Evolutionary conservation across 2,888 invertebrate genomes (phyloP), one percentile per base, ranked within the genome.

Genomic region (Ormyrus rosae): DNA sequence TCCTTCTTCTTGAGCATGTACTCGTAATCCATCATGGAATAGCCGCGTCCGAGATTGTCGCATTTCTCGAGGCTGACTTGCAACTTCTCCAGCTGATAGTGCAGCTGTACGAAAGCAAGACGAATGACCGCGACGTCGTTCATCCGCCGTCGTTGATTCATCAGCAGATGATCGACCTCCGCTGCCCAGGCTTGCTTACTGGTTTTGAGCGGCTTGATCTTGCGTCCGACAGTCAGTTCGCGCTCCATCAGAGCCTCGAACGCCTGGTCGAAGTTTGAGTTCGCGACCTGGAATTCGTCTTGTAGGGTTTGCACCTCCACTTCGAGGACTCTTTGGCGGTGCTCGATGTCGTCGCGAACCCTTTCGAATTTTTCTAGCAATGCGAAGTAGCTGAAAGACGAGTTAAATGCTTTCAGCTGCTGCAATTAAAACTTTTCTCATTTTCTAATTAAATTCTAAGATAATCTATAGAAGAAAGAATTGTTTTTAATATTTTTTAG

Each of bases 1-100:
- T 76, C 56, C 11, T 83, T 83, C 11, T 69, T 76, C 13, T 78
- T 83, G 34, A 64, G 5, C 67, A 86, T 68, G 69, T 81, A 73
- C 51, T 85, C 85, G 50, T 86, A 86, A 60, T 85, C 83, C 58
- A 83, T 78, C 13, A 85, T 77, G 2, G 85, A 84, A 53, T 69
- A 83, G 9, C 83, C 83, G 2, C 82, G 81, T 0, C 84, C 84
- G n/a, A 85, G 65, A 34, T 74, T 53, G 69, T 86, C 83, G 7
- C 80, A 46, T 8, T 64, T 11, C 5, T 56, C 63, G 51, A 84
- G 51, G 51, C 71, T 79, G 1, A 5, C 34, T n/a, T 76, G 72
- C 8, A 83, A 9, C 6, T 63, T 63, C 7, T 71, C 70, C 55
- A 85, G 67, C 9, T 11, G 46, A 67, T 82, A 68, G 0, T 80